Conservation (phyloP, 2,888 invertebrate species). For the Ctenicera cuprea region DNA sequence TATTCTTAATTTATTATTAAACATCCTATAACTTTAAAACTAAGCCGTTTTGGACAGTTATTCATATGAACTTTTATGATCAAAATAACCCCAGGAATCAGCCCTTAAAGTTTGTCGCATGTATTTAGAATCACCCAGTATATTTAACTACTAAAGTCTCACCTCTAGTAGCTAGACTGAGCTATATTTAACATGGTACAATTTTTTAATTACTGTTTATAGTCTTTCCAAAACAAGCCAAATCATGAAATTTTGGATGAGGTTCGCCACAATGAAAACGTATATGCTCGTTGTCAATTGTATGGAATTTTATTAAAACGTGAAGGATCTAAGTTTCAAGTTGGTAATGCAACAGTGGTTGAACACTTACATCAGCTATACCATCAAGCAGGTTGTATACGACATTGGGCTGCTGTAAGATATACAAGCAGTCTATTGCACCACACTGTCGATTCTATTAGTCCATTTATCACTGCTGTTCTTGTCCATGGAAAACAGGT, state of each 20-base stretch:
- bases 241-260: slow-evolving; percentile 85
- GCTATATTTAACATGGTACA: no score
- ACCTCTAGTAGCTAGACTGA: neutral
- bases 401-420: slow-evolving; percentile 95
- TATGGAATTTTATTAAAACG: slow-evolving; percentile 88
- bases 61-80: no score
- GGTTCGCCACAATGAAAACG: slow-evolving; percentile 81
- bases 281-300: slow-evolving; percentile 88
- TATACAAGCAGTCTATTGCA: slow-evolving; percentile 95
- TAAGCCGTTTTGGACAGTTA: no score
- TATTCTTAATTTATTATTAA: no score
- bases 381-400: slow-evolving; percentile 87
- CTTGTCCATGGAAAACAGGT: slow-evolving; percentile 98
- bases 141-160: no score
- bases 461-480: slow-evolving; percentile 98
- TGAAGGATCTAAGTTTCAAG: slow-evolving; percentile 87
- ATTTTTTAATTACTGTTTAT: slow-evolving; percentile 56
- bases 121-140: no score
- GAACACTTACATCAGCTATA: slow-evolving; percentile 84
- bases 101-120: no score
- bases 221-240: slow-evolving; percentile 79
- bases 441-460: slow-evolving; percentile 98
- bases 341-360: slow-evolving; percentile 78
- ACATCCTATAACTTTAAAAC: no score
- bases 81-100: no score